These are phyloP conservation scores for Cryptocephalus moraei DNA, from an alignment of 2,888 invertebrate genomes.

Conservation along the genomic window DNA sequence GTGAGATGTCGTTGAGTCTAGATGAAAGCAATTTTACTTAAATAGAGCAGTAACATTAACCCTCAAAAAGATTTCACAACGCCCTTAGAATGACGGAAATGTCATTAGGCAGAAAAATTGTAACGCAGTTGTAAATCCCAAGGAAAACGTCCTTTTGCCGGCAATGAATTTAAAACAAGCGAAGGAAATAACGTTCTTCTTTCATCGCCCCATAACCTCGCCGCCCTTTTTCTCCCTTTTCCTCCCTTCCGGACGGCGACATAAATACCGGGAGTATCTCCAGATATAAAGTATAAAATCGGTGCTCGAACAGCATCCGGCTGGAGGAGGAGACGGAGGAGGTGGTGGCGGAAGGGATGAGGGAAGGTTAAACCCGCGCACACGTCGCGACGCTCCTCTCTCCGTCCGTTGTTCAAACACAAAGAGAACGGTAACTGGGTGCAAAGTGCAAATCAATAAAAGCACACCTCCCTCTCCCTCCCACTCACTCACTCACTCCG, in stretches of 20 bases:
- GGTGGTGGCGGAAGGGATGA: slow-evolving; percentile 4
- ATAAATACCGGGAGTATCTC: background rate
- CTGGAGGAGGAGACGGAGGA: background rate
- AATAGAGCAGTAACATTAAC: no score
- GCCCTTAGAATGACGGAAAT: no score
- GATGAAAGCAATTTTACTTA: no score
- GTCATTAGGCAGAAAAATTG: no score
- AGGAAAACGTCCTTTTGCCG: no score
- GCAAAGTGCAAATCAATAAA: slow-evolving; percentile 12
- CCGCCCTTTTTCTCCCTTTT: background rate
- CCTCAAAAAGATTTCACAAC: no score
- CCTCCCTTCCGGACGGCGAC: background rate
- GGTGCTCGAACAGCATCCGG: slow-evolving; percentile 4
- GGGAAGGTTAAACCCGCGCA: background rate
- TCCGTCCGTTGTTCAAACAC: slow-evolving; percentile 5
- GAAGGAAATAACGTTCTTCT: no score
- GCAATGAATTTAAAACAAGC: no score
- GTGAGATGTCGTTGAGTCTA: no score
- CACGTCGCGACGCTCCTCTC: background rate
- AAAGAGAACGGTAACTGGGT: slow-evolving; percentile 9
- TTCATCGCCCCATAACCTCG: no score
- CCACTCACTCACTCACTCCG: no score
- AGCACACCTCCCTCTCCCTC: slow-evolving; percentile 5
- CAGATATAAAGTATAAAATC: background rate
- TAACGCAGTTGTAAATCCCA: no score